A percentile compares a stretch with the other conserved stretches of the same genome.
Conservation (phyloP, 2,113 vertebrate genomes). For the Tauraco erythrolophus region DNA sequence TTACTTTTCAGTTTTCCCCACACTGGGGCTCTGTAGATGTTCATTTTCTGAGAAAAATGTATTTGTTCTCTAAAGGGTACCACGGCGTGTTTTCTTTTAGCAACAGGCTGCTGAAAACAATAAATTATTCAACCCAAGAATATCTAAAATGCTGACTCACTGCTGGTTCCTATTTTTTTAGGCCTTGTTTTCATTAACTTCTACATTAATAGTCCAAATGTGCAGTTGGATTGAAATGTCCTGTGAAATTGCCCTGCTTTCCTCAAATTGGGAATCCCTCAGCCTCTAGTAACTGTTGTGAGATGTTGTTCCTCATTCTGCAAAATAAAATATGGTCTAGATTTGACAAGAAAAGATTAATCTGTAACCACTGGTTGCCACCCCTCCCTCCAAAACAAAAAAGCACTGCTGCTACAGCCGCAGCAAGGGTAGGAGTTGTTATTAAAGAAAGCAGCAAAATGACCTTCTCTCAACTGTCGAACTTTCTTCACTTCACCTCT, state of each 20-base stretch:
- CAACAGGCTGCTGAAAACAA: constrained; percentile 51
- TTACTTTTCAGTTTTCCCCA: constrained; percentile 5
- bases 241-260: constrained; percentile 54
- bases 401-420: neutral
- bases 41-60: constrained; percentile 48
- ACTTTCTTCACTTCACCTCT: neutral
- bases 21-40: neutral
- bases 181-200: constrained; percentile 71
- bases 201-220: constrained; percentile 47
- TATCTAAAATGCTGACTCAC: constrained; percentile 14
- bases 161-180: constrained; percentile 5
- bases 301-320: constrained; percentile 43
- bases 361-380: neutral
- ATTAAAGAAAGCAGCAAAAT: constrained; percentile 14
- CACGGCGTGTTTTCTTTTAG: constrained; percentile 22
- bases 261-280: neutral
- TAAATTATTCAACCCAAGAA: constrained; percentile 44
- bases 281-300: neutral
- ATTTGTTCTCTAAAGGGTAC: constrained; percentile 38
- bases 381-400: neutral
- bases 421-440: neutral
- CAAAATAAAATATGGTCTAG: constrained; percentile 61
- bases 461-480: neutral
- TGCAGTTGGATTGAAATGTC: constrained; percentile 58
- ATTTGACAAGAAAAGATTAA: constrained; percentile 66